Base-by-base conservation (phyloP, 92 coral and sea anemone genomes). In the Bergia puertoricense region DNA sequence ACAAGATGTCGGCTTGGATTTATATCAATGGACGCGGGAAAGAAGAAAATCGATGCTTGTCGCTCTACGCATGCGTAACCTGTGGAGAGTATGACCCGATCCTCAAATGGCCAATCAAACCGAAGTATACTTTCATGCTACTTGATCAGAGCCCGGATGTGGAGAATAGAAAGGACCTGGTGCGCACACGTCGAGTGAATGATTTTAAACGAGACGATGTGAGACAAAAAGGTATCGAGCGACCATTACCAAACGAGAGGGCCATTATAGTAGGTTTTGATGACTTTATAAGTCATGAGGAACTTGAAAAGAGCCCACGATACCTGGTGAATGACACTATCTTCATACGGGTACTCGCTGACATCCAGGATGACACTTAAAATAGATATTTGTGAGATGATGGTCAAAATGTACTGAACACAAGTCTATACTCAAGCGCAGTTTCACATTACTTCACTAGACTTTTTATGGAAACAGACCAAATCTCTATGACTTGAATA, bases 231-330 rank as follows among this genome's bases (percentile, higher is more conserved):
- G 98, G 99, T 6, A 97, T 97, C 84, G 97, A 94, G 8, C 95
- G 98, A 89, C 98, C 99, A 22, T 90, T 92, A 54, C 94, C 94
- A 13, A 96, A 96, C 86, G 99, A 97, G 88, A 91, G 99, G 44
- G 98, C 99, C 57, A 96, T 97, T 50, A 97, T 97, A 45, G 98
- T 97, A n/a, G 99, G 98, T 48, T 96, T 96, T 92, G 99, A 96
- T 69, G 98, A 96, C 72, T 95, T 95, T 57, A 91, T 93, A 80
- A 90, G 92, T 37, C 94, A 96, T 74, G 98, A 95, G 67, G 94
- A 97, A 56, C 93, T 97, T 18, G 92, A 96, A 57, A 83, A 87
- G 73, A 92, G 98, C 30, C 79, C 78, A 23, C 91, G 94, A 36
- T 97, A 94, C 75, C 84, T 97, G 10, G 88, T 84, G 23, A 94